Conservation (phyloP, 2,797 vertebrate genomes). For the Carcharodon carcharias region DNA sequence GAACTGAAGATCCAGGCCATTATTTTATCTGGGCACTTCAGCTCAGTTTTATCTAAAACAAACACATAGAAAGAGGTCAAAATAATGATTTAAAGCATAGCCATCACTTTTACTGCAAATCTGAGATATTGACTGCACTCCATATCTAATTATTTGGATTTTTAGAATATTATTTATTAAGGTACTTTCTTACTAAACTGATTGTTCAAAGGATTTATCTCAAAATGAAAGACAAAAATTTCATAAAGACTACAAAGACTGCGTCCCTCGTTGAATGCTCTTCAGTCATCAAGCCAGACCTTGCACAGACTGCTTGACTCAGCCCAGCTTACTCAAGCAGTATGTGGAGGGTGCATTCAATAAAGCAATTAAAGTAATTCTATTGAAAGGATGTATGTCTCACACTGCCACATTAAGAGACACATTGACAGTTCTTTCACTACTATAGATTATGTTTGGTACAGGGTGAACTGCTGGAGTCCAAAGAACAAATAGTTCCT, state of each 20-base stretch:
- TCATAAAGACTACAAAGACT: background rate
- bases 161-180: background rate
- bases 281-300: background rate
- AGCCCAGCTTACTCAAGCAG: background rate
- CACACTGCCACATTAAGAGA: background rate
- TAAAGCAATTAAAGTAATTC: background rate
- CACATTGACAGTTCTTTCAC: background rate
- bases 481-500: background rate
- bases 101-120: background rate
- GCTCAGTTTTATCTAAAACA: background rate
- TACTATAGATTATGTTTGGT: background rate
- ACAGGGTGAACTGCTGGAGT: background rate
- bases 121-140: background rate
- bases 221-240: background rate
- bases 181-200: background rate
- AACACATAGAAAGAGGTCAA: background rate
- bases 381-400: background rate
- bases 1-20: background rate
- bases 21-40: background rate
- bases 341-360: background rate
- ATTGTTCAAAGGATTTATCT: slow-evolving; percentile 10
- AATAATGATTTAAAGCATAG: background rate
- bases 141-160: background rate
- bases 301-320: background rate
- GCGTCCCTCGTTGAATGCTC: background rate